Evolutionary conservation across 2,113 vertebrate species (phyloP), one percentile per base, ranked within the genome.

Genomic region (Sciurus niger): DNA sequence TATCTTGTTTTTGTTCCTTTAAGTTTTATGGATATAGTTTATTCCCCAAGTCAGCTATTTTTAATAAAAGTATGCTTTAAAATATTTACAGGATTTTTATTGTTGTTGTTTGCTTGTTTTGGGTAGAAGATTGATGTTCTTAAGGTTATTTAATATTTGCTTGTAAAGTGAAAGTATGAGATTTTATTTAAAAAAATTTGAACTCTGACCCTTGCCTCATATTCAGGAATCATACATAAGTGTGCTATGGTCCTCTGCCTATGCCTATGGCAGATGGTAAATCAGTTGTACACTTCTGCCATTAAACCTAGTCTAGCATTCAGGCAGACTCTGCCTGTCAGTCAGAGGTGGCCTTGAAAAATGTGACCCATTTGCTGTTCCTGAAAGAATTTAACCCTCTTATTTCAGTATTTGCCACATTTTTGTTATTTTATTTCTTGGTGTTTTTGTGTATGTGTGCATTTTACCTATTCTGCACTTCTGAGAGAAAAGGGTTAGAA

Each of bases 401-500:
- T 53, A 20, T 68, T 65, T 96, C 55, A 78, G 40, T 87, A 34
- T 55, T 70, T 40, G 24, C 34, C 30, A 40, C 13, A 34, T 94
- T 87, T 67, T 28, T 67, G 14, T 74, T 48, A 3, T 51, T 84
- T 84, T n/a, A 83, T 48, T 68, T 84, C 37, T 34, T 32, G 13
- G 34, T 2, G 6, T 74, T 60, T 53, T 16, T 24, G 87, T 51
- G 34, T 70, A n/a, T 70, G 32, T n/a, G 34, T 70, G 16, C n/a
- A 32, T 18, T 70, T 70, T 70, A 60, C n/a, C 65, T 84, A 25
- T 65, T 92, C 37, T 95, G 37, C 55, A 83, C 89, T 92, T 89
- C n/a, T 51, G 34, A 92, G 53, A 90, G 58, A 86, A 96, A 91
- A 74, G 10, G 34, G 8, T 90, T 95, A 72, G 17, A 79, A 76